Percentiles rank a stretch among this genome's conserved stretches.
Evolutionary conservation across 92 coral and sea anemone genomes (phyloP).

Genomic region (Paragorgia papillata): DNA sequence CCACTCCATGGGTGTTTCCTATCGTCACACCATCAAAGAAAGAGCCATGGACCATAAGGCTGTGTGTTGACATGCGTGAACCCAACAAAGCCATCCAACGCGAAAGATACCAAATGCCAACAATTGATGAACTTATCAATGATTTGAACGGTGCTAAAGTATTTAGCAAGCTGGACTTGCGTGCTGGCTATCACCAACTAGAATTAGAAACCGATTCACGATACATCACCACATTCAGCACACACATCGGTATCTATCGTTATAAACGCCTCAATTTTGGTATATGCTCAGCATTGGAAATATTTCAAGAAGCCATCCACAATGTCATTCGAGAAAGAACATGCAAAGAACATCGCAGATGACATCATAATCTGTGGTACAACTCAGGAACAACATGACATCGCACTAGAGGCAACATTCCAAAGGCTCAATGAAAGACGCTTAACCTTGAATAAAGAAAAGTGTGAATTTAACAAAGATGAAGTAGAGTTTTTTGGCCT

Average conservation of each 20-base stretch:
- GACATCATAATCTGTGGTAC: not conserved
- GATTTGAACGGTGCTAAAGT: conserved; percentile 6
- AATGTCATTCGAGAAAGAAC: not conserved
- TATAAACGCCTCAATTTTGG: conserved; percentile 6
- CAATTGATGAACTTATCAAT: too few species aligned
- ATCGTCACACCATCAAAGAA: conserved; percentile 19
- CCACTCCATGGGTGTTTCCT: conserved; percentile 2
- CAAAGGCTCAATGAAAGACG: not conserved
- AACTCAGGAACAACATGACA: conserved; percentile 8
- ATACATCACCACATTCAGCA: not conserved
- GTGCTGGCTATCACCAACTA: conserved; percentile 15
- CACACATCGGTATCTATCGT: not conserved
- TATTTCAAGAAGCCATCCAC: not conserved
- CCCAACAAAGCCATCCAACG: conserved; percentile 11
- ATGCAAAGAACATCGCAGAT: conserved; percentile 24
- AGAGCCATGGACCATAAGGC: conserved; percentile 8
- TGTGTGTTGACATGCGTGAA: conserved; percentile 27
- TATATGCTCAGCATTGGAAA: not conserved
- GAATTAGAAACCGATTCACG: not conserved
- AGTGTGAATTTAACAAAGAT: too few species aligned
- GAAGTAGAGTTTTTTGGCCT: conserved; percentile 1
- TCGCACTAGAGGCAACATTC: not conserved
- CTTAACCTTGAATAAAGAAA: too few species aligned
- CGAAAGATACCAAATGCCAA: too few species aligned
- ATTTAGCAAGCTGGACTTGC: not conserved